Percentiles rank a stretch among this genome's conserved stretches.
Conservation (phyloP, 2,113 vertebrate genomes). For the Euleptes europaea region DNA sequence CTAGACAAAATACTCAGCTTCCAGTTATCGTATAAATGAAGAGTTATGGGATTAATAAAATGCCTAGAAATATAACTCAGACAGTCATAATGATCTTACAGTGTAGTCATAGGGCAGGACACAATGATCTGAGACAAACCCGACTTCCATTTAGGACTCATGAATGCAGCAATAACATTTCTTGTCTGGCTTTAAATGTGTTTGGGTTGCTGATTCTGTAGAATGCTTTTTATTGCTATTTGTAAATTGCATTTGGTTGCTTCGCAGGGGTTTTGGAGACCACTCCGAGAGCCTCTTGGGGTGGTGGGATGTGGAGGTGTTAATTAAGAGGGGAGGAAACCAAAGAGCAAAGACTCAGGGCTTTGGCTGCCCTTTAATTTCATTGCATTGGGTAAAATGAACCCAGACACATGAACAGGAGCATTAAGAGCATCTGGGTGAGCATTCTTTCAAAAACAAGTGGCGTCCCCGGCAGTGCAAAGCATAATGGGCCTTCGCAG, state of each 20-base stretch:
- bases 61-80: neutral
- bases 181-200: neutral
- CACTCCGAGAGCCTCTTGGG: neutral
- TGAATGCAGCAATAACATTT: accelerated
- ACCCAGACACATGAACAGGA: neutral
- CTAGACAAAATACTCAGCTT: conserved; percentile 22
- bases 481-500: neutral
- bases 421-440: neutral
- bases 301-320: neutral
- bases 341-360: neutral
- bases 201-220: neutral
- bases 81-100: conserved; percentile 10
- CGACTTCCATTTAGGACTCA: neutral
- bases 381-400: neutral
- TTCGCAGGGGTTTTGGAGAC: neutral
- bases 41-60: conserved; percentile 15
- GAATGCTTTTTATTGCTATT: neutral
- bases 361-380: neutral
- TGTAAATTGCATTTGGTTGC: neutral
- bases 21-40: conserved; percentile 19
- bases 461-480: neutral
- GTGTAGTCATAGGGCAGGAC: neutral
- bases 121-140: neutral
- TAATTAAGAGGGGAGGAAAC: neutral
- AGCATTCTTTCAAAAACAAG: neutral